Base-by-base conservation (phyloP, 2,797 vertebrate species). In the Xenentodon cancila region DNA sequence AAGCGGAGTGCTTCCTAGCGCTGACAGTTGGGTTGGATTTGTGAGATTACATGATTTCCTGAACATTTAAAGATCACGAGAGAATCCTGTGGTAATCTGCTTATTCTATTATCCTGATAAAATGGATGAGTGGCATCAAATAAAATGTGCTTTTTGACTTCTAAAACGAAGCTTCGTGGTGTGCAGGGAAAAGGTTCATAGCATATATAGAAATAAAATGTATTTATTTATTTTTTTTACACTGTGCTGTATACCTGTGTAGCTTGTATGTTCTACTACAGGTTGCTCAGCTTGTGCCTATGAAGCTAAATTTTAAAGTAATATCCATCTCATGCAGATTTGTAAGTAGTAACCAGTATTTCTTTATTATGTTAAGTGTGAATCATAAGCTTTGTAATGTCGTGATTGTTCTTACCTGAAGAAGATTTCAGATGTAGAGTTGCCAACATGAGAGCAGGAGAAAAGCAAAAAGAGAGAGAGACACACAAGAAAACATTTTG, bases 371-470 rank as follows among this genome's bases (percentile, higher is more conserved):
- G 66, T 65, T 13, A 52, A 20, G 57, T 18, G 13, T 68, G 61
- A 68, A 53, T 62, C 22, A 20, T 57, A 6, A 42, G 47, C 19
- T 68, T 64, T 57, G n/a, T 73, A 68, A 54, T 68, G 40, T 4
- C 58, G 44, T 25, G 64, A 61, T 56, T 64, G n/a, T 58, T 81
- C 82, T 90, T 85, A 91, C 88, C 87, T 91, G 88, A 73, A 62
- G 64, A 80, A 11, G 71, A 71, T 79, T 75, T 68, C 68, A 69
- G 53, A 40, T 61, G 73, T 8, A 56, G 40, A 64, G 19, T 50
- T 52, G 50, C 50, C 57, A 58, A 20, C 32, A 1, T 0, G 6
- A 59, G 32, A 17, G 17, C 16, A 47, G 37, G 21, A 62, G 40
- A 30, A 49, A 43, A 44, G 50, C 0, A 70, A 34, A 53, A 2